A percentile compares a stretch with the other conserved stretches of the same genome.
Conservation (phyloP, 2,888 invertebrate species). For the Tinea semifulvella region DNA sequence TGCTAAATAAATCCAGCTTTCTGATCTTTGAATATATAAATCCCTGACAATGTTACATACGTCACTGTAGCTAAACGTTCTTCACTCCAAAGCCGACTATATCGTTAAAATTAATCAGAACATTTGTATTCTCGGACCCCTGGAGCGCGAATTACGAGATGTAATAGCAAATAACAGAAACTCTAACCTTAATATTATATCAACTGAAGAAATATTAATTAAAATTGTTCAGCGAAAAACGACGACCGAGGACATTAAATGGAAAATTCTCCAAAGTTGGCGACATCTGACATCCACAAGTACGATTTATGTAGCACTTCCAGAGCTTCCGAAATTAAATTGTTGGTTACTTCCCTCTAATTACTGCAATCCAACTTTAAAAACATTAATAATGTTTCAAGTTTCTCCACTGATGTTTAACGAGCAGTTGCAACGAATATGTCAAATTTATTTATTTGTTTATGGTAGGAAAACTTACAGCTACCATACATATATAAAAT, state of each 20-base stretch:
- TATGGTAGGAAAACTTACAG: too few species aligned
- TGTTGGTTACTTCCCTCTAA: conserved; percentile 50
- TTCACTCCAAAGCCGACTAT: conserved; percentile 2
- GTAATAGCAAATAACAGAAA: conserved; percentile 26
- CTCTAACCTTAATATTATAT: conserved; percentile 25
- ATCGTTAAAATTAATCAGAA: conserved; percentile 12
- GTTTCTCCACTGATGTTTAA: too few species aligned
- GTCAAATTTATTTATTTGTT: too few species aligned
- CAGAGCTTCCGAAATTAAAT: conserved; percentile 51
- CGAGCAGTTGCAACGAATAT: too few species aligned
- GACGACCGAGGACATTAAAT: conserved; percentile 58
- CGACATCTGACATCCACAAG: conserved; percentile 63
- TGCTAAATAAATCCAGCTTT: too few species aligned
- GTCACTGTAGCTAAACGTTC: conserved; percentile 8
- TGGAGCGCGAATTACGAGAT: conserved; percentile 1
- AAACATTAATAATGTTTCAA: conserved; percentile 27
- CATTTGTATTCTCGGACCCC: conserved; percentile 12
- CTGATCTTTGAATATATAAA: too few species aligned
- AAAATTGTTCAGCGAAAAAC: conserved; percentile 56
- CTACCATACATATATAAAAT: too few species aligned
- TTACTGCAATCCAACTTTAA: conserved; percentile 56
- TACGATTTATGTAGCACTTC: conserved; percentile 54
- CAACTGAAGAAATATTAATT: conserved; percentile 57
- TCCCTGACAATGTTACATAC: background rate
- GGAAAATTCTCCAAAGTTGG: conserved; percentile 55